A percentile compares a stretch with the other conserved stretches of the same genome.
phyloP scores from a whole-genome alignment of 2,113 vertebrate genomes.

The Nansenia antarctica region DNA sequence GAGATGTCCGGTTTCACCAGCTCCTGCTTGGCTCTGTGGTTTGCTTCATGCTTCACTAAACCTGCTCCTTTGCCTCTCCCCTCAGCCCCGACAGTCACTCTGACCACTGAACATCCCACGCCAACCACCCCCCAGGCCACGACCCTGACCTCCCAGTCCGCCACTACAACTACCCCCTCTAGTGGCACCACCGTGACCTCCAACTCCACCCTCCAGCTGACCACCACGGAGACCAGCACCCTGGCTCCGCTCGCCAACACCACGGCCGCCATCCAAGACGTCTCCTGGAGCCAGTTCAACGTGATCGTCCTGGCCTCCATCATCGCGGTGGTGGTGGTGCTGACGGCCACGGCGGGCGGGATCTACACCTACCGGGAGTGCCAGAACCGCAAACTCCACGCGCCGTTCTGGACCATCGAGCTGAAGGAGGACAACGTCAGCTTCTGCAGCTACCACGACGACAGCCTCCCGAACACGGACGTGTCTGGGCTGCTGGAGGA shows the following conservation, averaged over 20 bases:
- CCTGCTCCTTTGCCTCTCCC: neutral
- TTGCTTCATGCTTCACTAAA: too few relatives aligned
- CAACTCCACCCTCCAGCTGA: conserved; percentile 48
- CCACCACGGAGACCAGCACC: conserved; percentile 33
- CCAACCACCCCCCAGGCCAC: neutral
- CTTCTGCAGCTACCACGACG: conserved; percentile 90
- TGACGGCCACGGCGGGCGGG: conserved; percentile 84
- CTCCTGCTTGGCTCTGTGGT: too few relatives aligned
- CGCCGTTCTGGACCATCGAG: conserved; percentile 90
- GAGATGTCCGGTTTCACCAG: too few relatives aligned
- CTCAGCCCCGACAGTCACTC: neutral
- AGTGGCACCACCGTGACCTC: conserved; percentile 64
- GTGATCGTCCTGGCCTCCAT: conserved; percentile 85
- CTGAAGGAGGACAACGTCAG: conserved; percentile 91
- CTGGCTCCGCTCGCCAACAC: conserved; percentile 74
- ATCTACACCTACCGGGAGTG: conserved; percentile 86
- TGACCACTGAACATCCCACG: neutral
- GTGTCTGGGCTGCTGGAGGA: conserved; percentile 85
- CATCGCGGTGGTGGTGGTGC: conserved; percentile 81
- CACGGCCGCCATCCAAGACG: conserved; percentile 69
- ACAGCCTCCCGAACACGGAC: conserved; percentile 87
- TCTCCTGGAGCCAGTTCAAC: conserved; percentile 88
- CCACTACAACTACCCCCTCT: neutral
- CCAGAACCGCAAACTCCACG: conserved; percentile 85
- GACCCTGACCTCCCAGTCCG: too few relatives aligned